Conservation (phyloP, 1,140 invertebrate genomes). For the Phthorimaea operculella region DNA sequence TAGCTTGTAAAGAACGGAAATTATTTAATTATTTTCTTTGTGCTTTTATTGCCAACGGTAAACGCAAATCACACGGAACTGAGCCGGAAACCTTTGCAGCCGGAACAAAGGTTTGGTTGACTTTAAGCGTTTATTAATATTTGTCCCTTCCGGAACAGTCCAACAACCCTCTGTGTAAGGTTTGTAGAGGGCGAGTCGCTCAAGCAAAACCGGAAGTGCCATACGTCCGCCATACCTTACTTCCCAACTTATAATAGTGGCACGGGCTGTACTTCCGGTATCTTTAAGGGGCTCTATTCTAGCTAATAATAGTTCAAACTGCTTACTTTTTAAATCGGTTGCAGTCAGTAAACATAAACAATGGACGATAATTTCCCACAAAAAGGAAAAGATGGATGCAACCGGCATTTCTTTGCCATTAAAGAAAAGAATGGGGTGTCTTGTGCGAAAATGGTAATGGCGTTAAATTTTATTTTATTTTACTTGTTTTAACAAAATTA, state of each 20-base stretch:
- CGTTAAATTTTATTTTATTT: background rate
- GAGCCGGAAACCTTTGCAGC: conserved; percentile 31
- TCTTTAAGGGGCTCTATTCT: conserved; percentile 32
- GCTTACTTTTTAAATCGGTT: background rate
- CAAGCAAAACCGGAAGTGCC: conserved; percentile 60
- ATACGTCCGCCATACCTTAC: conserved; percentile 46
- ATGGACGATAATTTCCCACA: background rate
- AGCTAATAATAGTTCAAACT: conserved; percentile 41
- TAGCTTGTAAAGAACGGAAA: too few species aligned
- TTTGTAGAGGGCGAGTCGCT: conserved; percentile 48
- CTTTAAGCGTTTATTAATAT: conserved; percentile 57
- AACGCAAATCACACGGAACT: background rate
- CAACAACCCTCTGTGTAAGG: too few species aligned
- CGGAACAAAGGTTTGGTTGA: conserved; percentile 48
- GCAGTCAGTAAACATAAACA: background rate
- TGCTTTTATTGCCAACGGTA: background rate
- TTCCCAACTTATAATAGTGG: conserved; percentile 45
- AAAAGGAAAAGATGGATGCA: background rate
- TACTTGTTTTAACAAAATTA: too few species aligned
- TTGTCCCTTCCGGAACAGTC: conserved; percentile 59
- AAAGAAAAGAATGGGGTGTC: background rate
- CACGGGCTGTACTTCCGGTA: conserved; percentile 58
- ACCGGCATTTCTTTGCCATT: background rate
- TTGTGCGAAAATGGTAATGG: background rate
- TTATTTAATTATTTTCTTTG: too few species aligned